Evolutionary conservation across 2,113 vertebrate species (phyloP).

Genomic region (human): GRCh38 chr9:91766001-91766500

Average conservation of each 20-base stretch:
- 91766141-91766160: background rate
- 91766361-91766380: background rate
- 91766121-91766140: background rate
- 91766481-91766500: background rate
- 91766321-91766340: background rate
- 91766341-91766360: too few relatives aligned
- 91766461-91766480: background rate
- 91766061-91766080: background rate
- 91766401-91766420: background rate
- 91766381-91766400: background rate
- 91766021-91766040: background rate
- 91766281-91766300: accelerated
- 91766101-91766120: accelerated
- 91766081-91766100: background rate
- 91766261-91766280: background rate
- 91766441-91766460: background rate
- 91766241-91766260: background rate
- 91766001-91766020: background rate
- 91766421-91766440: background rate
- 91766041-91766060: accelerated
- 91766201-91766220: background rate
- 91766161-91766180: background rate
- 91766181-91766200: background rate
- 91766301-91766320: background rate
- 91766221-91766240: background rate